Evolutionary conservation across 1,140 invertebrate genomes (phyloP), one percentile per base, ranked within the genome.

Genomic region (Ceratitis capitata): DNA sequence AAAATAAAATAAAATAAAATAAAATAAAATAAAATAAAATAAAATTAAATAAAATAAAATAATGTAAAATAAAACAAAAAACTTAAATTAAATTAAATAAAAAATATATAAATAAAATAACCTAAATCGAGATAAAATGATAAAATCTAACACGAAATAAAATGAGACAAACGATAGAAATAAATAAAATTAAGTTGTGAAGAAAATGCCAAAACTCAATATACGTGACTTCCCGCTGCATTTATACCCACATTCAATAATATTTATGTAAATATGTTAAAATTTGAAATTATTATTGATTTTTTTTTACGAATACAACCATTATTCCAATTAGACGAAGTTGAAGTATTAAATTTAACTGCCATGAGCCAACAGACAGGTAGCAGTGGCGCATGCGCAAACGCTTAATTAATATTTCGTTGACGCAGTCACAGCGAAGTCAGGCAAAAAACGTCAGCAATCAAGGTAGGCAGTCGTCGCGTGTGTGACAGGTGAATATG

Each of bases 401-500:
- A 19, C 39, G 69, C 69, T 78, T 78, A 78, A 47, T 78, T 78
- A 78, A 47, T 78, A 78, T 78, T 78, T 78, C 19, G 39, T 78
- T 47, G 69, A 9, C 39, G n/a, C 39, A 78, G 39, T 78, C 69
- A 78, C 35, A 78, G n/a, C n/a, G 69, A 23, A 45, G 35, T 39
- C 39, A 10, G 9, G 5, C 19, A 19, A 56, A 19, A 56, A 56
- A 12, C 51, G 23, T 23, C 19, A 56, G 51, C 49, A n/a, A n/a
- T n/a, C n/a, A n/a, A n/a, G n/a, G n/a, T n/a, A n/a, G n/a, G n/a
- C n/a, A n/a, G n/a, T n/a, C 26, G 1, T 19, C 26, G 39, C 35
- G 35, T 16, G n/a, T 35, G 3, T 78, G 69, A 47, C 69, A 78
- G 69, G 69, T 78, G 69, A 42, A 12, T 78, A 12, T 23, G 39